phyloP scores from a whole-genome alignment of 1,140 invertebrate genomes.

The Zeugodacus cucurbitae region DNA sequence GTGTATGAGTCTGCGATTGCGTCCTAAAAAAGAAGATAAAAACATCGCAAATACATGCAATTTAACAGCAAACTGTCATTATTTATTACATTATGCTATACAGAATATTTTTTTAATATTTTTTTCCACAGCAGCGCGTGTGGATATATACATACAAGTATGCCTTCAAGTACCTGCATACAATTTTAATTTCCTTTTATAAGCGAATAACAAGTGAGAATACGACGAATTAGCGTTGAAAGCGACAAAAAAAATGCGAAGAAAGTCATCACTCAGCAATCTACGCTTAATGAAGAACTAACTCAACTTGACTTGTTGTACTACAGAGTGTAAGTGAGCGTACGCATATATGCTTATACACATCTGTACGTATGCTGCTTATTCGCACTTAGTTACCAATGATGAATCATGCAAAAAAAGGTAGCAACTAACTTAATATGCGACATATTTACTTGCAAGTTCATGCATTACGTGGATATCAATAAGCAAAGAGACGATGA shows the following conservation, averaged over 20 bases:
- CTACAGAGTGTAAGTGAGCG: neutral
- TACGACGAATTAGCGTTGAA: neutral
- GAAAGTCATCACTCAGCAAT: constrained; percentile 27
- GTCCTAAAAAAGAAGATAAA: no score
- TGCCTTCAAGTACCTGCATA: no score
- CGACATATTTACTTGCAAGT: constrained; percentile 4
- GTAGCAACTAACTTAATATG: neutral
- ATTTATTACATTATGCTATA: no score
- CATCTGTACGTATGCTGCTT: neutral
- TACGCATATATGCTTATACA: neutral
- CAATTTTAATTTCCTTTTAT: no score
- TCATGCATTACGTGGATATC: neutral
- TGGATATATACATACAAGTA: no score
- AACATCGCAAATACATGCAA: no score
- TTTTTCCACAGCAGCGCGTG: no score
- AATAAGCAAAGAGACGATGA: neutral
- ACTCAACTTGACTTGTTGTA: neutral
- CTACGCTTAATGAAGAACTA: neutral
- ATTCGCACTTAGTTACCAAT: neutral
- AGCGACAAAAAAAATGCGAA: neutral
- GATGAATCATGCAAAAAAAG: neutral
- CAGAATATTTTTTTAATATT: no score
- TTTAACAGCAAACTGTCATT: no score
- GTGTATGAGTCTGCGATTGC: no score
- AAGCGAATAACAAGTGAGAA: no score